Conservation (phyloP, 2,888 invertebrate species). For the Yponomeuta evonymella region DNA sequence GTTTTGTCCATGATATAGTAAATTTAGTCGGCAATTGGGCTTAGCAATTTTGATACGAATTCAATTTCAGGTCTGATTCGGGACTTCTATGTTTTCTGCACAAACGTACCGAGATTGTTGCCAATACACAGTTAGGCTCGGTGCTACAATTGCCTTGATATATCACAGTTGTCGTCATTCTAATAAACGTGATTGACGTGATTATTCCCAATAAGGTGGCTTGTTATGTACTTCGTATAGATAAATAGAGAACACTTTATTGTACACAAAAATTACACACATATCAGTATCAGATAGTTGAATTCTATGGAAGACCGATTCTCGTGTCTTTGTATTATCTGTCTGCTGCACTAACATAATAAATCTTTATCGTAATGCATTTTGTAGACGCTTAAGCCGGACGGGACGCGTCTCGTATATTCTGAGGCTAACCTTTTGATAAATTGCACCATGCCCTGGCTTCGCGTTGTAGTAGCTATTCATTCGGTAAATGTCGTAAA, state of each 20-base stretch:
- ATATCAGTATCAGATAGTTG: not conserved
- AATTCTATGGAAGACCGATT: not conserved
- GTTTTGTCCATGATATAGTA: too few species aligned
- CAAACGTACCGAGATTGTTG: not conserved
- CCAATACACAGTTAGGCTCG: not conserved
- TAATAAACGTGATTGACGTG: not conserved
- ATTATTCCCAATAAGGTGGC: not conserved
- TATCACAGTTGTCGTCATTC: not conserved
- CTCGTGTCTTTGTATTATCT: not conserved
- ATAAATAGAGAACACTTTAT: too few species aligned
- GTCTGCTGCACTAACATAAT: not conserved
- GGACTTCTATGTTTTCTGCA: not conserved
- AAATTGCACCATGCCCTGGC: slow-evolving; percentile 30
- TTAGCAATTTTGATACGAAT: too few species aligned
- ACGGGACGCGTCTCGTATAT: slow-evolving; percentile 13
- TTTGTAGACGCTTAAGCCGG: slow-evolving; percentile 1
- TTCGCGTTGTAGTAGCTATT: slow-evolving; percentile 31
- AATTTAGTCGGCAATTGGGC: too few species aligned
- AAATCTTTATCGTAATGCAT: slow-evolving; percentile 3
- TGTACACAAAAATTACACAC: too few species aligned
- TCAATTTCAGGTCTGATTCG: not conserved
- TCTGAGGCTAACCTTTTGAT: slow-evolving; percentile 31
- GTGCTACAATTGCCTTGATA: not conserved
- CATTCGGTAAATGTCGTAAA: slow-evolving; percentile 49
- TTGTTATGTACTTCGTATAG: too few species aligned